Conservation (phyloP, 2,888 invertebrate genomes). For the Nycteola revayana region DNA sequence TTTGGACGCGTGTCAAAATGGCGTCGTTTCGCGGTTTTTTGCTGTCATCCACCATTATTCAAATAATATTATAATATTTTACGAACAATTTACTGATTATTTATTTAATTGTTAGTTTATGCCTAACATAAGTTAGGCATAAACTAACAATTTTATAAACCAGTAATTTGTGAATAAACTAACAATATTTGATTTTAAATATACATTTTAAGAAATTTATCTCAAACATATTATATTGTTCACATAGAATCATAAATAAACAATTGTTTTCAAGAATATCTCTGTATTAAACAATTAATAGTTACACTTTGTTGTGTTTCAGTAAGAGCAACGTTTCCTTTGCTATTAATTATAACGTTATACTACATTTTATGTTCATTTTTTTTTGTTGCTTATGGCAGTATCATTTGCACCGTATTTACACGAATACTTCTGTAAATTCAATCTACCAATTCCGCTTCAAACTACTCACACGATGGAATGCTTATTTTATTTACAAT, state of each 20-base stretch:
- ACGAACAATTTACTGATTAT: too few species aligned
- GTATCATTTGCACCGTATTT: slow-evolving; percentile 54
- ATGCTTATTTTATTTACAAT: slow-evolving; percentile 57
- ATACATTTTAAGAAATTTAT: too few species aligned
- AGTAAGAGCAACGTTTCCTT: slow-evolving; percentile 47
- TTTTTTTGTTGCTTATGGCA: slow-evolving; percentile 45
- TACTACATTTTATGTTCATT: slow-evolving; percentile 18
- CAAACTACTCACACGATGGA: slow-evolving; percentile 57
- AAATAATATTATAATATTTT: too few species aligned
- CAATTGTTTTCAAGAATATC: slow-evolving; percentile 20
- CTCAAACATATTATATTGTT: too few species aligned
- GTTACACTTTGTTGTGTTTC: slow-evolving; percentile 55
- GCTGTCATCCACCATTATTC: too few species aligned
- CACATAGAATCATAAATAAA: background rate
- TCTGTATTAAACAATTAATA: slow-evolving; percentile 21
- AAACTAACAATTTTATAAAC: too few species aligned
- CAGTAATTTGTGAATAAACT: too few species aligned
- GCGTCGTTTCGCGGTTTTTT: too few species aligned
- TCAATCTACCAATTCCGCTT: slow-evolving; percentile 51
- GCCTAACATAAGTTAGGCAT: too few species aligned
- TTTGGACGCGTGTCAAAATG: background rate
- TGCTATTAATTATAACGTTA: slow-evolving; percentile 36
- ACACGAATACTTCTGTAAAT: slow-evolving; percentile 41
- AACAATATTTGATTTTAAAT: too few species aligned
- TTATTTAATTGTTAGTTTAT: too few species aligned